Percentiles rank a stretch among this genome's conserved stretches.
Evolutionary conservation across 2,888 invertebrate species (phyloP).

Genomic region (Agrilus biguttatus): DNA sequence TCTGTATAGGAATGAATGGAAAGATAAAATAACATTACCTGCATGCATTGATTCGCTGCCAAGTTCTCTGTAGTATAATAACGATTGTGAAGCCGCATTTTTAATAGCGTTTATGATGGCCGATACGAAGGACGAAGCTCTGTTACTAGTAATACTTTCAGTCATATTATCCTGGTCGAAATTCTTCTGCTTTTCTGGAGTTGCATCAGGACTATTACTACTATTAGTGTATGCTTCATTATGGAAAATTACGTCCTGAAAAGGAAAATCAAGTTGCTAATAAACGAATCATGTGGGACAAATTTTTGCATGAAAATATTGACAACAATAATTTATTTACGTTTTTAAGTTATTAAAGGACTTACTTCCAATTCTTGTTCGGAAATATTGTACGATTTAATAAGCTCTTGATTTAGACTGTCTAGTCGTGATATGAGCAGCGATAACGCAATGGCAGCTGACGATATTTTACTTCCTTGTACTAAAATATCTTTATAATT

Average conservation of each 20-base stretch:
- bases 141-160: constrained; percentile 40
- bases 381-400: constrained; percentile 59
- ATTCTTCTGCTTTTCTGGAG: constrained; percentile 38
- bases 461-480: constrained; percentile 55
- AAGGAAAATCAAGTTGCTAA: constrained; percentile 7
- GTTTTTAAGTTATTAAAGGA: background rate
- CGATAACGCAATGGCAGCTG: constrained; percentile 52
- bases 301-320: background rate
- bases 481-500: constrained; percentile 48
- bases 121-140: constrained; percentile 52
- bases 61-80: constrained; percentile 19
- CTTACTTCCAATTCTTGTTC: constrained; percentile 57
- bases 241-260: constrained; percentile 60
- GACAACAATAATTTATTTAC: background rate
- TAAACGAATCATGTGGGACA: constrained; percentile 1
- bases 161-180: constrained; percentile 17
- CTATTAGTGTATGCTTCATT: constrained; percentile 65
- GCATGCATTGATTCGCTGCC: constrained; percentile 24
- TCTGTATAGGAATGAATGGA: background rate
- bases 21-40: constrained; percentile 11
- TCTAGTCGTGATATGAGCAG: constrained; percentile 55
- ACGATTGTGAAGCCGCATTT: constrained; percentile 35
- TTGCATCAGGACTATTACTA: constrained; percentile 53
- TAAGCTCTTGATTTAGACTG: constrained; percentile 55
- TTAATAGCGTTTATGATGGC: constrained; percentile 58